Evolutionary conservation across 1,140 invertebrate genomes (phyloP).

Genomic region (Goniozus legneri): DNA sequence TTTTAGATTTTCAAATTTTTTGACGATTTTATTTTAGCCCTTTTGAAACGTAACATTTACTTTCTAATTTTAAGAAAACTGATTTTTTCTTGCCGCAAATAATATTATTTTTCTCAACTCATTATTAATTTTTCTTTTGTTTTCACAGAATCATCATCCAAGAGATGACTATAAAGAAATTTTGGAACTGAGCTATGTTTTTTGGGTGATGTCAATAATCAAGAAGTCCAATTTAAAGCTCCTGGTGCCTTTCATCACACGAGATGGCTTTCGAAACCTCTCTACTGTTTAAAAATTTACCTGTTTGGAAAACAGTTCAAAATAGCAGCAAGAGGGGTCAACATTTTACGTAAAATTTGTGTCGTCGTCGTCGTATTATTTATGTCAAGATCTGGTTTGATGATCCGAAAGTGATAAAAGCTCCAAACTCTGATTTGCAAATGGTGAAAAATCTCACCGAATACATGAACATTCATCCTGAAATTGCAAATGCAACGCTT

Average conservation of each 20-base stretch:
- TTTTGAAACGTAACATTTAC: no score
- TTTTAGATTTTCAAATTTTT: no score
- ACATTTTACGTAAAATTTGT: slow-evolving; percentile 13
- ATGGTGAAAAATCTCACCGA: slow-evolving; percentile 8
- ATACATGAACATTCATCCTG: slow-evolving; percentile 15
- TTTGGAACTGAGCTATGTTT: neutral
- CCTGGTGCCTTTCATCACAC: slow-evolving; percentile 40
- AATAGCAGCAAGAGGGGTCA: neutral
- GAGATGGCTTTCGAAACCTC: slow-evolving; percentile 33
- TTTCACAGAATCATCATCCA: neutral
- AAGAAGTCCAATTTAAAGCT: slow-evolving; percentile 21
- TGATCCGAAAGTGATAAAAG: slow-evolving; percentile 11
- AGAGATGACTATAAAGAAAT: neutral
- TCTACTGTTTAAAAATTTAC: slow-evolving; percentile 40
- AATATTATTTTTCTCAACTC: no score
- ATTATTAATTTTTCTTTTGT: neutral
- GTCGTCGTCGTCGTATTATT: slow-evolving; percentile 12
- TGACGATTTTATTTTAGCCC: no score
- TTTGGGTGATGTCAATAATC: neutral
- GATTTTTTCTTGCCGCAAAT: neutral
- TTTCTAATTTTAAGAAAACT: no score
- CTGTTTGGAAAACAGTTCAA: neutral
- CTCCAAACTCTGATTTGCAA: slow-evolving; percentile 10
- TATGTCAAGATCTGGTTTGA: slow-evolving; percentile 16
- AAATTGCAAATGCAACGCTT: slow-evolving; percentile 15